phyloP scores from a whole-genome alignment of 2,888 invertebrate genomes.

The Phorcus lineatus region DNA sequence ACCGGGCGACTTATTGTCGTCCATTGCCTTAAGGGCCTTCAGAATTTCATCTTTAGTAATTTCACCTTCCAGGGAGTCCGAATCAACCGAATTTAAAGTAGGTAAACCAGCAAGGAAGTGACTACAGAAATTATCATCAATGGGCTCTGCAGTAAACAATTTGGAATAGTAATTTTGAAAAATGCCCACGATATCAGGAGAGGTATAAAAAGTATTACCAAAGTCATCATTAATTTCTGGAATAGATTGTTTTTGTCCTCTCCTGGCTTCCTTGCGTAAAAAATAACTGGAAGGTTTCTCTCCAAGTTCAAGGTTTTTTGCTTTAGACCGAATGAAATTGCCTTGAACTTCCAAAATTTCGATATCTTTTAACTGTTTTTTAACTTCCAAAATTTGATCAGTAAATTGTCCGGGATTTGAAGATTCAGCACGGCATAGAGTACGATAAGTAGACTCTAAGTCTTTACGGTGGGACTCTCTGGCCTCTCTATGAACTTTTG shows the following conservation, averaged over 20 bases:
- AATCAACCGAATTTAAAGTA: neutral
- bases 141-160: conserved; percentile 1
- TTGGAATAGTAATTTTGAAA: conserved; percentile 11
- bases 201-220: neutral
- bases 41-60: neutral
- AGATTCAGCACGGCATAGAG: neutral
- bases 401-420: neutral
- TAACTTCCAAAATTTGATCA: neutral
- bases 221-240: neutral
- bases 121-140: conserved; percentile 15
- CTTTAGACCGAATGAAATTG: conserved; percentile 20
- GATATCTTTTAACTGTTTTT: neutral
- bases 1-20: conserved; percentile 42
- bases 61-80: neutral
- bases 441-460: neutral
- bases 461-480: neutral
- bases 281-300: conserved; percentile 29
- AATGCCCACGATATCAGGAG: conserved; percentile 10
- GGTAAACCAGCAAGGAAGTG: conserved; percentile 22
- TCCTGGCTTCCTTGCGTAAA: conserved; percentile 14
- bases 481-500: neutral
- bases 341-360: neutral
- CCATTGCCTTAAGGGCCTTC: conserved; percentile 32
- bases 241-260: conserved; percentile 18
- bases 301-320: neutral